These are phyloP conservation scores for Poecilia latipinna DNA, from an alignment of 2,113 vertebrate genomes.

Conservation along the genomic window DNA sequence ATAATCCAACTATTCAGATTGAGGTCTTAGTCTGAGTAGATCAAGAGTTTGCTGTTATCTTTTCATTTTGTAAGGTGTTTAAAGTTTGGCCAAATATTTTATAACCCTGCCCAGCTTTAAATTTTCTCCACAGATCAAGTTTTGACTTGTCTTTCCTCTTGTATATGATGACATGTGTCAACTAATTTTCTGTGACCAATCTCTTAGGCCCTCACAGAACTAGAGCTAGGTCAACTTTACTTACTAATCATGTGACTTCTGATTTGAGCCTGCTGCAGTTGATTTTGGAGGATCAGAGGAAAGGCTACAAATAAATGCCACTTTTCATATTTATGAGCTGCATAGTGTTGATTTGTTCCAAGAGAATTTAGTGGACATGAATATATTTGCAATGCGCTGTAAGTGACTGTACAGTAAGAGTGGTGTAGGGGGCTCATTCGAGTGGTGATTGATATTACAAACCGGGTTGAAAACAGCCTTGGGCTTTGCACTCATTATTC, in stretches of 20 bases:
- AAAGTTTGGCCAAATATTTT: neutral
- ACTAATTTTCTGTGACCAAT: neutral
- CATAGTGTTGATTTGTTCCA: neutral
- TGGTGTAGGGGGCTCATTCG: conserved; percentile 30
- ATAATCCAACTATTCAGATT: too few relatives aligned
- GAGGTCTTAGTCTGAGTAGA: neutral
- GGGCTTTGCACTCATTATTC: conserved; percentile 33
- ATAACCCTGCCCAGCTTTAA: neutral
- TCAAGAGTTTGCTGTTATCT: neutral
- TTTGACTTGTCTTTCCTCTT: neutral
- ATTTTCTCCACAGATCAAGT: neutral
- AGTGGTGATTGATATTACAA: conserved; percentile 33
- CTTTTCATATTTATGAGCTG: neutral
- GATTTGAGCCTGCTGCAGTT: neutral
- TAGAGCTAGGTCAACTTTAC: neutral
- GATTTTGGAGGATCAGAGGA: neutral
- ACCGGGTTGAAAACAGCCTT: conserved; percentile 14
- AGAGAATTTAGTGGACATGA: neutral
- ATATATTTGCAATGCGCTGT: too few relatives aligned
- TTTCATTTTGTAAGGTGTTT: neutral
- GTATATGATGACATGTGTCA: neutral
- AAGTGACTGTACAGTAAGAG: neutral
- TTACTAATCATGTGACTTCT: neutral
- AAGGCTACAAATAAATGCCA: neutral
- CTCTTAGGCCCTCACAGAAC: neutral